These are phyloP conservation scores for Trichogramma evanescens DNA, from an alignment of 2,888 invertebrate species.

Conservation along the genomic window DNA sequence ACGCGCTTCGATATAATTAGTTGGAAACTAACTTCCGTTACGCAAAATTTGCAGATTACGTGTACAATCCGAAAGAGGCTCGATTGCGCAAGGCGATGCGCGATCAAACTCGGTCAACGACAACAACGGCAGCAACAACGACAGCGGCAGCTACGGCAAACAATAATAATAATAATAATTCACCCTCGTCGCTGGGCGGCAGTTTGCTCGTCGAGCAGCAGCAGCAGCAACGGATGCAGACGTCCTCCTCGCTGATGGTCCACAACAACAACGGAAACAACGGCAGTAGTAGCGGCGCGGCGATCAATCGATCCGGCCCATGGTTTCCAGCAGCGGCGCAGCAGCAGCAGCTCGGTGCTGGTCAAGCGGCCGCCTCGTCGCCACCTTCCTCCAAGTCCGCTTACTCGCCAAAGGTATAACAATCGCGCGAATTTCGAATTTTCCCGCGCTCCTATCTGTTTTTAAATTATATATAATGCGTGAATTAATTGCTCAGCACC, in stretches of 20 bases:
- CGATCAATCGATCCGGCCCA: conserved; percentile 25
- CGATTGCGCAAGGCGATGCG: conserved; percentile 56
- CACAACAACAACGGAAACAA: conserved; percentile 9
- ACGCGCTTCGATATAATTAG: too few species aligned
- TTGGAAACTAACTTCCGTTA: too few species aligned
- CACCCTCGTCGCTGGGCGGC: conserved; percentile 10
- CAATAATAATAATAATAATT: conserved; percentile 3
- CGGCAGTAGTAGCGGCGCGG: conserved; percentile 23
- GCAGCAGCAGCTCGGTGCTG: too few species aligned
- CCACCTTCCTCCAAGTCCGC: conserved; percentile 35
- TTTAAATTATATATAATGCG: neutral
- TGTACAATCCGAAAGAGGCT: conserved; percentile 60
- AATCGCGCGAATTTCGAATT: conserved; percentile 2
- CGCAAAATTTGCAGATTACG: conserved; percentile 50
- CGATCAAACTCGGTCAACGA: conserved; percentile 40
- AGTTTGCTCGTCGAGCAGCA: conserved; percentile 13
- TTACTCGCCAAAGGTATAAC: conserved; percentile 34
- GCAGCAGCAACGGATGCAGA: conserved; percentile 10
- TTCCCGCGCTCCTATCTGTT: neutral
- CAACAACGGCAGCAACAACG: conserved; percentile 10
- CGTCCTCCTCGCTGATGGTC: conserved; percentile 11
- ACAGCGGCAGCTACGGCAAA: conserved; percentile 12
- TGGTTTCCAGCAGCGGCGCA: conserved; percentile 31
- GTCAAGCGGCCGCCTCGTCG: conserved; percentile 21
- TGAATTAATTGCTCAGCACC: too few species aligned